phyloP scores from a whole-genome alignment of 2,888 invertebrate genomes.

The Philaethria dido region DNA sequence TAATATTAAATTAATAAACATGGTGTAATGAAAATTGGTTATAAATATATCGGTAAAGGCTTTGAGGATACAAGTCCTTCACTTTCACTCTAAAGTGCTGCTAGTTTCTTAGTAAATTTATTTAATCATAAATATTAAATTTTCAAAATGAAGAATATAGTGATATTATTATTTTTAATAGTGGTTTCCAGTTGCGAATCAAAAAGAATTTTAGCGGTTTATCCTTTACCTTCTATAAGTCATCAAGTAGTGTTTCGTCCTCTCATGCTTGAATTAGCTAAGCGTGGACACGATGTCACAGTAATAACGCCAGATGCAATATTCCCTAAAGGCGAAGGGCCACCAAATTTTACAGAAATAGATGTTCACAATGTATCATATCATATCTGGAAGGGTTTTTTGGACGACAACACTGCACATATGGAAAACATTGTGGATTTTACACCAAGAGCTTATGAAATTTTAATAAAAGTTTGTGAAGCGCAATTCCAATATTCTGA shows the following conservation, averaged over 20 bases:
- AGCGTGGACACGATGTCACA: conserved; percentile 62
- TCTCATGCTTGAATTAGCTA: conserved; percentile 57
- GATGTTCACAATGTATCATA: conserved; percentile 51
- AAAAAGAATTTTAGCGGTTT: conserved; percentile 57
- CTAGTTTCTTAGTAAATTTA: conserved; percentile 3
- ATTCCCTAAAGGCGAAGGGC: conserved; percentile 51
- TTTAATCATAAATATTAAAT: no score
- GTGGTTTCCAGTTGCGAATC: conserved; percentile 18
- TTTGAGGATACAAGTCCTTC: background rate
- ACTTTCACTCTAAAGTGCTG: background rate
- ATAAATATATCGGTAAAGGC: conserved; percentile 3
- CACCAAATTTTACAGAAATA: conserved; percentile 58
- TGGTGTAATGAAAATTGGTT: conserved; percentile 5
- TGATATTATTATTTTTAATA: conserved; percentile 5
- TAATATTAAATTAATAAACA: background rate
- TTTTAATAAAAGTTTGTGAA: conserved; percentile 1
- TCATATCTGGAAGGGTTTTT: conserved; percentile 6
- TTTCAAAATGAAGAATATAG: background rate
- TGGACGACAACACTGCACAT: background rate
- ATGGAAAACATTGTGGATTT: background rate
- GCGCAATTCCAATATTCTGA: conserved; percentile 28
- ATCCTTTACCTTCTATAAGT: conserved; percentile 64
- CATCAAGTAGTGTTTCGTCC: conserved; percentile 51
- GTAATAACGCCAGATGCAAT: conserved; percentile 60
- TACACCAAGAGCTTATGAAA: background rate